Evolutionary conservation across 2,888 invertebrate genomes (phyloP), one percentile per base, ranked within the genome.

Genomic region (Neoaliturus tenellus): DNA sequence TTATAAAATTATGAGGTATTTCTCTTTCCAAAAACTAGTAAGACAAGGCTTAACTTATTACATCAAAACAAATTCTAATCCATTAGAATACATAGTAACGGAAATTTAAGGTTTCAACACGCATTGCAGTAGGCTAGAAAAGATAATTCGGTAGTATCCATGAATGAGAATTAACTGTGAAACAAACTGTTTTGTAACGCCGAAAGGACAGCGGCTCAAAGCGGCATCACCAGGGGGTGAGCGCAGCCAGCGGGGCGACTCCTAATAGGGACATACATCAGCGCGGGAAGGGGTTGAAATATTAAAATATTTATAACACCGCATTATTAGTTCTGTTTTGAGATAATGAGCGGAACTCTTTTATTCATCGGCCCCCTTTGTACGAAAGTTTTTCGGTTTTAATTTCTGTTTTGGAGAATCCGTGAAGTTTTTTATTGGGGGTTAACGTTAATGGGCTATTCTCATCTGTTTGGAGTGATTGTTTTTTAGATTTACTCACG

Each of bases 271-370:
- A 55, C 78, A 78, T 78, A 55, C 78, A 78, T 78, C 78, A 78
- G 8, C 44, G 10, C 31, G n/a, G n/a, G n/a, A 73, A 33, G 55
- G 78, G 78, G 44, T 78, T 55, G 28, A 78, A 28, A 48, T 35
- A 55, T 78, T 78, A 78, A 51, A 78, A 78, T 78, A 78, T 78
- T 78, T 78, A 78, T 78, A 78, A 20, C 78, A 23, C 44, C 78
- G 31, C 48, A 78, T 33, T 78, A 28, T 78, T 78, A 20, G 78
- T 25, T 78, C 48, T 55, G 55, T 78, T 55, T 28, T 33, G 0
- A 35, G 20, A 28, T 33, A 78, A 75, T 44, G 75, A 75, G 75
- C 3, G 75, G 28, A 41, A 25, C 14, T 28, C 75, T 23, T 48
- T 48, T 48, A 75, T 75, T 25, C 48, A 39, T 71, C 39, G 33